Percentiles rank a stretch among this genome's conserved stretches.
These are phyloP conservation scores for Aphelenchoides fujianensis DNA, from an alignment of 1,140 invertebrate genomes.

Conservation along the genomic window DNA sequence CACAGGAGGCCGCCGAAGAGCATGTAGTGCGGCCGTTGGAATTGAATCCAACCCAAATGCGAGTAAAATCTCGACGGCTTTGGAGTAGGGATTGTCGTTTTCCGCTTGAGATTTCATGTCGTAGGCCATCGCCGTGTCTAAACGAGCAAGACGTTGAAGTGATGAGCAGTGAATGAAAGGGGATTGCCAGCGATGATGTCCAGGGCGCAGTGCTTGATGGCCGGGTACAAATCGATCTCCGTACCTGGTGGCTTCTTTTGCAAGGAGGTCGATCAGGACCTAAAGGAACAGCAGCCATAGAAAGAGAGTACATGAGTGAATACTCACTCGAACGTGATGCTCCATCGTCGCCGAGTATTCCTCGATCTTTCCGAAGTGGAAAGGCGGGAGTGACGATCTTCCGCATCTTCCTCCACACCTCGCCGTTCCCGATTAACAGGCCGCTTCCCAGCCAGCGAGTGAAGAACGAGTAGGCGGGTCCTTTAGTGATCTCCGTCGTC, in stretches of 20 bases:
- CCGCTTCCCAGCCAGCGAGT: background rate
- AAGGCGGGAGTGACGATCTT: conserved; percentile 9
- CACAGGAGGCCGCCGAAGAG: conserved; percentile 4
- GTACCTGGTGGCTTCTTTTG: background rate
- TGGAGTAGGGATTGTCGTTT: background rate
- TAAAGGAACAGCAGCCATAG: no score
- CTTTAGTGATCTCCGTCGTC: conserved; percentile 1
- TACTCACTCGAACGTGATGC: background rate
- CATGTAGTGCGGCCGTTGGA: background rate
- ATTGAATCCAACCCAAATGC: background rate
- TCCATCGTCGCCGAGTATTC: conserved; percentile 6
- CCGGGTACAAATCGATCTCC: background rate
- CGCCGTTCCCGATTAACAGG: background rate
- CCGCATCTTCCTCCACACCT: background rate
- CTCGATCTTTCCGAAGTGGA: conserved; percentile 9
- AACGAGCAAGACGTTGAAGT: no score
- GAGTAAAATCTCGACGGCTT: background rate
- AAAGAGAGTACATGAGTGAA: no score
- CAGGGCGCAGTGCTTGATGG: background rate
- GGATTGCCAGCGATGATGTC: conserved; percentile 10
- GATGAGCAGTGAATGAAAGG: no score
- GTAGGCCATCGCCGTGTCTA: background rate
- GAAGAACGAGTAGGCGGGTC: background rate
- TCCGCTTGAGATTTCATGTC: background rate
- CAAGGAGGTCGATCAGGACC: background rate